Base-by-base conservation (phyloP, 2,888 invertebrate genomes). In the Portevinia maculata region DNA sequence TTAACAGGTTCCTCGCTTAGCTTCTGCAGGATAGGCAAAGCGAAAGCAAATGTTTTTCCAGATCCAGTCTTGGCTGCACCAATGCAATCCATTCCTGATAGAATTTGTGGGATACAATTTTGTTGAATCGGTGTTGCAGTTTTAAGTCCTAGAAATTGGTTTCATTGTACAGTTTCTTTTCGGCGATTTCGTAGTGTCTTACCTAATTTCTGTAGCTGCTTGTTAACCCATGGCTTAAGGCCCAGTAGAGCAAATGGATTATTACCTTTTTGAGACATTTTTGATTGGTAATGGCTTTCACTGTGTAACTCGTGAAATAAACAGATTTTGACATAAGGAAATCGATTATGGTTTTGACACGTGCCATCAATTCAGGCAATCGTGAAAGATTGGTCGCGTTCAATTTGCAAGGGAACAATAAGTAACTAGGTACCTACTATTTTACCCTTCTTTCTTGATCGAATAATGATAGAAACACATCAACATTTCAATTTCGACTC, bases 11-110 rank as follows among this genome's bases (percentile, higher is more conserved):
- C 99, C 88, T 97, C 96, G 74, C 96, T 96, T 28, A 99, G 91
- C 88, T 95, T 94, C 89, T 99, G 97, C 50, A 99, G 90, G 87
- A 99, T 97, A 0, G 99, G 99, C 64, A 99, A 90, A 0, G 98
- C 98, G 92, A 99, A 99, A 0, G 99, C 98, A 87, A 99, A 94
- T 0, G 99, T 99, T 92, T 99, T 99, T 1, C 99, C 99, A 69
- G 98, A 98, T 11, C 99, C 99, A 7, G 99, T 99, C 90, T 99
- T 98, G 0, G 99, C 98, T 86, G 98, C 98, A 7, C 98, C 99
- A 84, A 99, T 96, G 86, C 98, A 97, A 91, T 99, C 97, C 86
- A 93, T 92, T 0, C 98, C 98, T 74, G 92, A 88, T 39, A 97
- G 89, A 86, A 97, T 96, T 79, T 92, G 92, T 3, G 96, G 94